phyloP scores from a whole-genome alignment of 2,888 invertebrate genomes.

The Oxyteleia sp. region DNA sequence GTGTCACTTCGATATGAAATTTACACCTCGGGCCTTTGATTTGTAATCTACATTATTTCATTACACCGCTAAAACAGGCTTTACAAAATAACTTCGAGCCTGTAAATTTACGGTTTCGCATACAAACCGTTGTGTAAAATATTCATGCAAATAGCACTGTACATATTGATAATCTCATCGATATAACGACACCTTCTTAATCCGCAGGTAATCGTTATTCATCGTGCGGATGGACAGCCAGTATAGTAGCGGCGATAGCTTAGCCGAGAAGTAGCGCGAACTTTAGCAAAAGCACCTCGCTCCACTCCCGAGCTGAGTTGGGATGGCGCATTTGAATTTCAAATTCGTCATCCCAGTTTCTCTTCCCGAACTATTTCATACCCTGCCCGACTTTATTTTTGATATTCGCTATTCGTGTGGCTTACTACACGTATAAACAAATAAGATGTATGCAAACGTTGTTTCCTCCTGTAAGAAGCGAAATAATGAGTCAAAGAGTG shows the following conservation, averaged over 20 bases:
- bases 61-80: neutral
- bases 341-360: slow-evolving; percentile 60
- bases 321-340: slow-evolving; percentile 61
- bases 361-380: slow-evolving; percentile 47
- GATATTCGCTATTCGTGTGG: slow-evolving; percentile 36
- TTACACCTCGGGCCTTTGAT: neutral
- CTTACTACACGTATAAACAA: slow-evolving; percentile 51
- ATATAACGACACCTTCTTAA: slow-evolving; percentile 63
- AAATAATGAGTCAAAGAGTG: slow-evolving; percentile 28
- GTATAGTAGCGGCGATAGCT: slow-evolving; percentile 53
- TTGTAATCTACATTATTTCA: neutral
- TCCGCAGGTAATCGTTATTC: slow-evolving; percentile 67
- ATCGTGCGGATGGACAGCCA: slow-evolving; percentile 59
- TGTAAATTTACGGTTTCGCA: neutral
- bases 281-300: slow-evolving; percentile 50
- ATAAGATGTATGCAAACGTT: slow-evolving; percentile 42
- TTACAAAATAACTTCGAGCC: neutral
- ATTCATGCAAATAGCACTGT: slow-evolving; percentile 49
- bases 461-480: slow-evolving; percentile 24
- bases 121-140: slow-evolving; percentile 15
- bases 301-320: slow-evolving; percentile 7
- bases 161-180: slow-evolving; percentile 64
- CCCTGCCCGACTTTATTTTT: slow-evolving; percentile 52
- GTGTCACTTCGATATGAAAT: no score
- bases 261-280: slow-evolving; percentile 50